Evolutionary conservation across 2,797 vertebrate species (phyloP).

Genomic region (Notolepis coatsorum): DNA sequence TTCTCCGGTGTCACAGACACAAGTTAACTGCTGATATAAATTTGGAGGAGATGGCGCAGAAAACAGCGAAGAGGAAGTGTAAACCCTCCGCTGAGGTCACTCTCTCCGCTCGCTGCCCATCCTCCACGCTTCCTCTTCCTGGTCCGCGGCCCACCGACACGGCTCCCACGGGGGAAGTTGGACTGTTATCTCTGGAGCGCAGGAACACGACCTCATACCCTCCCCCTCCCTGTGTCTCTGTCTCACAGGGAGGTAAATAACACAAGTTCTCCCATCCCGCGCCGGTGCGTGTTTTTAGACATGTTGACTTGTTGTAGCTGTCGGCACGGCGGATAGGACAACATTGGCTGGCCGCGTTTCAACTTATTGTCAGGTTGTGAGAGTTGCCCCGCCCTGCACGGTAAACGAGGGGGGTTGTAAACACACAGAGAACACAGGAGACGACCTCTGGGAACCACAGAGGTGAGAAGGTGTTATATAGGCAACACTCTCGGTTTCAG

Average conservation of each 20-base stretch:
- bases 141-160: slow-evolving; percentile 45
- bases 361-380: not conserved
- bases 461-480: not conserved
- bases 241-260: slow-evolving; percentile 63
- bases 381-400: not conserved
- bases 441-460: not conserved
- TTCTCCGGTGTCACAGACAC: not conserved
- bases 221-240: slow-evolving; percentile 7
- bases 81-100: slow-evolving; percentile 46
- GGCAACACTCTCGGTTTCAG: not conserved
- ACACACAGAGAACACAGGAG: slow-evolving; percentile 8
- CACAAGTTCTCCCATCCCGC: slow-evolving; percentile 22
- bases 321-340: slow-evolving; percentile 41
- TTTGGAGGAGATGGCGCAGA: slow-evolving; percentile 14
- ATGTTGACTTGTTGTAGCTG: slow-evolving; percentile 21
- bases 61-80: slow-evolving; percentile 47
- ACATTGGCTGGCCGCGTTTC: not conserved
- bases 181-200: slow-evolving; percentile 71
- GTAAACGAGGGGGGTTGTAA: slow-evolving; percentile 17
- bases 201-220: slow-evolving; percentile 44
- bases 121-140: slow-evolving; percentile 72
- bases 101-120: slow-evolving; percentile 24
- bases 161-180: slow-evolving; percentile 46
- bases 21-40: slow-evolving; percentile 17
- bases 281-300: slow-evolving; percentile 30